These are phyloP conservation scores for Oceanodroma leucorhoa DNA, from an alignment of 2,797 vertebrate genomes.

Conservation along the genomic window DNA sequence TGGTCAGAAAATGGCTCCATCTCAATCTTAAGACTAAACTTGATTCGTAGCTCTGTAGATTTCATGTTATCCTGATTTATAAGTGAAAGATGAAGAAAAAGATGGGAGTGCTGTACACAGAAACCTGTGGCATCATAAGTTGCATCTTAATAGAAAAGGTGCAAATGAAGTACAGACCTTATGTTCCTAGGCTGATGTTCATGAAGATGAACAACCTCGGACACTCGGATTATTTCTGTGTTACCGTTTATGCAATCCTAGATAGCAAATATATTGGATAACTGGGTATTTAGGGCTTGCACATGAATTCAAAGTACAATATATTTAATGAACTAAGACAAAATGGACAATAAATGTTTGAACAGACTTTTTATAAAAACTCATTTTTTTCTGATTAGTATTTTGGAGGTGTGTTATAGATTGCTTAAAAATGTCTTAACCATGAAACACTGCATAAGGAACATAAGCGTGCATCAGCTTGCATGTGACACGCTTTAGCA, in stretches of 20 bases:
- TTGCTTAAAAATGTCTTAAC: neutral
- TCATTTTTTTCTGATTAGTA: neutral
- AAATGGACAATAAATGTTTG: fast-evolving
- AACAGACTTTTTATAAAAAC: neutral
- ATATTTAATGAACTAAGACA: neutral
- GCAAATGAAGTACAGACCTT: neutral
- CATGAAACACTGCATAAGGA: neutral
- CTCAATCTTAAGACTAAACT: neutral
- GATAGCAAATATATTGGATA: neutral
- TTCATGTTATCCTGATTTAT: neutral
- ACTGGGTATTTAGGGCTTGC: neutral
- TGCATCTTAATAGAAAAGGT: neutral
- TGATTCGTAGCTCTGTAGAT: neutral
- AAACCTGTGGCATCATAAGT: neutral
- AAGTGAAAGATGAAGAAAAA: neutral
- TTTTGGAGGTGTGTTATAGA: neutral
- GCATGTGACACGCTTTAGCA: constrained; percentile 34
- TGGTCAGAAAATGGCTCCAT: neutral
- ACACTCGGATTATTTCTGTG: neutral
- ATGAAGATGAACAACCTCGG: neutral
- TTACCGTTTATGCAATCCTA: neutral
- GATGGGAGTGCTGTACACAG: neutral
- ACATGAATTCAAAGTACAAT: fast-evolving
- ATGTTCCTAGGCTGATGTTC: neutral
- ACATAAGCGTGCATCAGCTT: constrained; percentile 48